A percentile compares a stretch with the other conserved stretches of the same genome.
phyloP scores from a whole-genome alignment of 2,888 invertebrate species.

The Nezara viridula region DNA sequence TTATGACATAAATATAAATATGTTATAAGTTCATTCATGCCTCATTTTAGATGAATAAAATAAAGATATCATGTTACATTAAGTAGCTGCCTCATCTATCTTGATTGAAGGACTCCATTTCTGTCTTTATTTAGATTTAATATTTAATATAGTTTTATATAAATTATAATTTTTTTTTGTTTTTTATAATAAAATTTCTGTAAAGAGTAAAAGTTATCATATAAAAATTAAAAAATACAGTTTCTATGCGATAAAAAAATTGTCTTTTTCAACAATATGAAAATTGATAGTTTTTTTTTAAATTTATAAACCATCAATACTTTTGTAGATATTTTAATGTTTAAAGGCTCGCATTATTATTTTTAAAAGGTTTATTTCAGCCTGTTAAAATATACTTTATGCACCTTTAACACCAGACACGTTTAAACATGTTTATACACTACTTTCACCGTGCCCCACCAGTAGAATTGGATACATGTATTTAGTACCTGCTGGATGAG shows the following conservation, averaged over 20 bases:
- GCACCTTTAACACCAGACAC: background rate
- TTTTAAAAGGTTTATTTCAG: background rate
- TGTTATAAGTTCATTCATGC: background rate
- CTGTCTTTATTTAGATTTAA: background rate
- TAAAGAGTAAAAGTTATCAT: background rate
- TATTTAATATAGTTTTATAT: no score
- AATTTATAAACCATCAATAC: background rate
- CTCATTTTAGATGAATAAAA: background rate
- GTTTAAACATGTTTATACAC: conserved; percentile 60
- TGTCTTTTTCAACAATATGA: background rate
- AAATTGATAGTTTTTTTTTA: background rate
- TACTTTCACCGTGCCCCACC: conserved; percentile 64
- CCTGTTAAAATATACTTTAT: background rate
- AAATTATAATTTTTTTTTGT: background rate
- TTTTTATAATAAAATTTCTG: background rate
- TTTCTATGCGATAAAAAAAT: background rate
- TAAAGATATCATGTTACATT: background rate
- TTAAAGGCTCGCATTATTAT: background rate
- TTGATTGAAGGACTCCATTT: background rate
- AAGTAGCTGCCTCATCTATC: background rate
- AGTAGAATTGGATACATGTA: conserved; percentile 64
- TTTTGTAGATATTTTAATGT: background rate
- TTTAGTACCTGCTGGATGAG: conserved; percentile 61
- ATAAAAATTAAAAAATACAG: conserved; percentile 30
- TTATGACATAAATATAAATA: background rate